A percentile compares a stretch with the other conserved stretches of the same genome.
phyloP scores from a whole-genome alignment of 2,113 vertebrate genomes.

The Calidris pugnax region DNA sequence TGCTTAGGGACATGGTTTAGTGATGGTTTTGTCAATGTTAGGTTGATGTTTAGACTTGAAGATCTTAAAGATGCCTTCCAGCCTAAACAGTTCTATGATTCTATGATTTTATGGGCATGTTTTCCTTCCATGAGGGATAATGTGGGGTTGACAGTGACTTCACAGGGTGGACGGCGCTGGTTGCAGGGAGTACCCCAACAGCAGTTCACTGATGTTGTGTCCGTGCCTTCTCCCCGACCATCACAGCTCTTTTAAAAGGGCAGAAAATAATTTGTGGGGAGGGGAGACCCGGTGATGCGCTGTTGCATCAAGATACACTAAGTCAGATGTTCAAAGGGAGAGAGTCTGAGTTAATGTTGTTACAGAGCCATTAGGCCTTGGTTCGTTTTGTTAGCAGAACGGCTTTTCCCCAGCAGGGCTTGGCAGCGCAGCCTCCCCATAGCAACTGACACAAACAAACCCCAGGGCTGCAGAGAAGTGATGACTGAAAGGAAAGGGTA shows the following conservation, averaged over 20 bases:
- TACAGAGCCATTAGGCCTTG: background rate
- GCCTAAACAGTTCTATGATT: background rate
- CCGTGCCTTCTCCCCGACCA: background rate
- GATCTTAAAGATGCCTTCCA: background rate
- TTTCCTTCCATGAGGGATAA: background rate
- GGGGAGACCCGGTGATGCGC: fast-evolving
- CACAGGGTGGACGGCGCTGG: fast-evolving
- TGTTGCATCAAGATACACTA: fast-evolving
- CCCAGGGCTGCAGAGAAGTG: background rate
- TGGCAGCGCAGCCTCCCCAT: slow-evolving; percentile 1
- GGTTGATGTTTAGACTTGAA: background rate
- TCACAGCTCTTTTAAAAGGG: background rate
- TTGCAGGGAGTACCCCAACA: background rate
- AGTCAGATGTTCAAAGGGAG: background rate
- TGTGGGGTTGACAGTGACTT: background rate
- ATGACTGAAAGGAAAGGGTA: slow-evolving; percentile 33
- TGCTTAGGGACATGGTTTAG: background rate
- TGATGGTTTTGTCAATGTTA: background rate
- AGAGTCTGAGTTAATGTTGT: background rate
- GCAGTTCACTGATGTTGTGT: background rate
- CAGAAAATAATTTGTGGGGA: background rate
- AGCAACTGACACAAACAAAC: slow-evolving; percentile 61
- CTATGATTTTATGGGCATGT: background rate
- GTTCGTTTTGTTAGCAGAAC: background rate
- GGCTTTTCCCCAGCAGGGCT: background rate